Percentiles rank a stretch among this genome's conserved stretches.
These are phyloP conservation scores for Sarcophaga bullata DNA, from an alignment of 1,140 invertebrate genomes.

Conservation along the genomic window DNA sequence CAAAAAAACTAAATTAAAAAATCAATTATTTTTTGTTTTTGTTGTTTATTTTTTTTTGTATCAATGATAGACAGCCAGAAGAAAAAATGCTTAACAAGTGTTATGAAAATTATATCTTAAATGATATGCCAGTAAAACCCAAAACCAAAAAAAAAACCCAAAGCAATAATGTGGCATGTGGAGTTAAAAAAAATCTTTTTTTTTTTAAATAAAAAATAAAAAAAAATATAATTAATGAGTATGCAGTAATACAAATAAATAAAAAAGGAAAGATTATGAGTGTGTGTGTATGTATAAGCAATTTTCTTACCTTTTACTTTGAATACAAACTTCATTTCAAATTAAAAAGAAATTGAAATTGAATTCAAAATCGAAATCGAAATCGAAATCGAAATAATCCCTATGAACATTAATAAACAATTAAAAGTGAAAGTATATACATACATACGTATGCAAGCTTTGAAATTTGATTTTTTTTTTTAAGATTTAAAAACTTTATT, in stretches of 20 bases:
- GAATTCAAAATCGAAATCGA: not conserved
- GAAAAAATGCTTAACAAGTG: slow-evolving; percentile 14
- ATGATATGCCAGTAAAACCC: not conserved
- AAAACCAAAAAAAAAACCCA: not conserved
- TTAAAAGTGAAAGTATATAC: not conserved
- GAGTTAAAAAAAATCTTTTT: too few species aligned
- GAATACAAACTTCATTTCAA: not conserved
- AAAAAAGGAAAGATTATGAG: not conserved
- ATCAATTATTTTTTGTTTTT: slow-evolving; percentile 5
- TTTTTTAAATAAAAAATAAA: not conserved
- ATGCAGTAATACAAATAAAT: not conserved
- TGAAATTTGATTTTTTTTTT: too few species aligned
- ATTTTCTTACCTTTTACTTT: slow-evolving; percentile 16
- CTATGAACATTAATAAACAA: not conserved
- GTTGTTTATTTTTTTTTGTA: not conserved
- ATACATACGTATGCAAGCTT: too few species aligned
- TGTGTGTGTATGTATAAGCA: not conserved
- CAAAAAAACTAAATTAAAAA: slow-evolving; percentile 1
- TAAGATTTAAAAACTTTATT: too few species aligned
- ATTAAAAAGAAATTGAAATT: not conserved
- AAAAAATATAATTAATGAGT: slow-evolving; percentile 13
- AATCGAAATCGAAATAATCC: not conserved
- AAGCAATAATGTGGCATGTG: not conserved
- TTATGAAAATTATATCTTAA: slow-evolving; percentile 1
- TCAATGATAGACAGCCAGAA: slow-evolving; percentile 22